These are phyloP conservation scores for Trachemys scripta DNA, from an alignment of 2,113 vertebrate species.

Conservation along the genomic window DNA sequence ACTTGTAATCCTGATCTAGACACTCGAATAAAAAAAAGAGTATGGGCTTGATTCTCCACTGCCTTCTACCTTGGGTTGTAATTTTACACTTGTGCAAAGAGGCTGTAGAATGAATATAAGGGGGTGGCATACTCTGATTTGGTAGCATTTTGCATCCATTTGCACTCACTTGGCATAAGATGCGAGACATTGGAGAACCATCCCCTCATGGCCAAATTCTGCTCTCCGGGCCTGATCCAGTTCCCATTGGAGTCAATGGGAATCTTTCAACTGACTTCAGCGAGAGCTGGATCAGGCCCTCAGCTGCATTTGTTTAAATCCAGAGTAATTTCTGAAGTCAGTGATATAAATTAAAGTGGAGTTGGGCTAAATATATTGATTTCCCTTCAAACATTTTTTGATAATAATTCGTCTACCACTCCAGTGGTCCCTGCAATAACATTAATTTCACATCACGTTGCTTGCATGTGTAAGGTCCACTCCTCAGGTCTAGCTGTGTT, in stretches of 20 bases:
- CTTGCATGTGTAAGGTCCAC: slow-evolving; percentile 24
- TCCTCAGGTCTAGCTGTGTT: slow-evolving; percentile 37
- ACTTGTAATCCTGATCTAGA: background rate
- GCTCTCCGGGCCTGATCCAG: background rate
- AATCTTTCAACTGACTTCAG: background rate
- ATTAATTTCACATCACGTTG: slow-evolving; percentile 55
- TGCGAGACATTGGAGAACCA: background rate
- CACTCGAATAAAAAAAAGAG: background rate
- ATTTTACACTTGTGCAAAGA: background rate
- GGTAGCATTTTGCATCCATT: background rate
- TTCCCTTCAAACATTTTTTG: background rate
- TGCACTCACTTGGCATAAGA: background rate
- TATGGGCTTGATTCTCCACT: fast-evolving
- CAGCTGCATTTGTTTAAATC: background rate
- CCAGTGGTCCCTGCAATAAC: background rate
- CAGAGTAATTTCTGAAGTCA: background rate
- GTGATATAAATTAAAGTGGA: background rate
- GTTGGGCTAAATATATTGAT: background rate
- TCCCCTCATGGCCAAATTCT: background rate
- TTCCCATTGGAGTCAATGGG: background rate
- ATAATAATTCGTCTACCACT: slow-evolving; percentile 11
- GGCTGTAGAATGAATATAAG: background rate
- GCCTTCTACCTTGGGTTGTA: background rate
- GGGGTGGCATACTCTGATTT: background rate
- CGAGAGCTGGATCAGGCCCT: background rate